Conservation (phyloP, 2,113 vertebrate species). For the Elachura formosa region DNA sequence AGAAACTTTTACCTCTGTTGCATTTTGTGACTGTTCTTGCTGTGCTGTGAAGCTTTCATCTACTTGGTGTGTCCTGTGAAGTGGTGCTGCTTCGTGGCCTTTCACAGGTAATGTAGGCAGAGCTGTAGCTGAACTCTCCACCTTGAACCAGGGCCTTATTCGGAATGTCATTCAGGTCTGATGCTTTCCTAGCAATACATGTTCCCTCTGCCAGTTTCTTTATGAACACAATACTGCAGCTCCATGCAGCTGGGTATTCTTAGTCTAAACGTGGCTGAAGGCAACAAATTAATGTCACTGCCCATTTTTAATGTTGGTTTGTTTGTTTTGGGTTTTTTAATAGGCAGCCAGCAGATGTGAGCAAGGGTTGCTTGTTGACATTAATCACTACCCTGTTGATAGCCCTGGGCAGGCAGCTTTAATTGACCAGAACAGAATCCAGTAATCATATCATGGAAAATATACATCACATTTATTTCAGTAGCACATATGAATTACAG, state of each 20-base stretch:
- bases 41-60: not conserved
- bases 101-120: not conserved
- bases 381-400: slow-evolving; percentile 43
- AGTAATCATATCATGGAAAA: slow-evolving; percentile 54
- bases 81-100: not conserved
- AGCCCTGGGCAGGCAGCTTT: slow-evolving; percentile 26
- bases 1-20: not conserved
- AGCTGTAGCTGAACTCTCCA: not conserved
- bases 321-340: not conserved
- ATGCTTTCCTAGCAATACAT: not conserved
- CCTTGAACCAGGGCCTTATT: not conserved
- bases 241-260: not conserved
- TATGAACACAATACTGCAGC: not conserved
- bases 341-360: slow-evolving; percentile 30
- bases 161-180: not conserved
- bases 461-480: slow-evolving; percentile 37
- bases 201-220: not conserved
- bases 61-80: not conserved
- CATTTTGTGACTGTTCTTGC: not conserved
- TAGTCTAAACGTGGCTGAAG: not conserved
- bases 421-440: slow-evolving; percentile 58
- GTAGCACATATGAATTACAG: slow-evolving; percentile 32
- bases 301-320: not conserved
- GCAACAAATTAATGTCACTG: not conserved
- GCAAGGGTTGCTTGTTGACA: slow-evolving; percentile 22